These are phyloP conservation scores for Calyptomena viridis DNA, from an alignment of 2,113 vertebrate genomes.

Conservation along the genomic window DNA sequence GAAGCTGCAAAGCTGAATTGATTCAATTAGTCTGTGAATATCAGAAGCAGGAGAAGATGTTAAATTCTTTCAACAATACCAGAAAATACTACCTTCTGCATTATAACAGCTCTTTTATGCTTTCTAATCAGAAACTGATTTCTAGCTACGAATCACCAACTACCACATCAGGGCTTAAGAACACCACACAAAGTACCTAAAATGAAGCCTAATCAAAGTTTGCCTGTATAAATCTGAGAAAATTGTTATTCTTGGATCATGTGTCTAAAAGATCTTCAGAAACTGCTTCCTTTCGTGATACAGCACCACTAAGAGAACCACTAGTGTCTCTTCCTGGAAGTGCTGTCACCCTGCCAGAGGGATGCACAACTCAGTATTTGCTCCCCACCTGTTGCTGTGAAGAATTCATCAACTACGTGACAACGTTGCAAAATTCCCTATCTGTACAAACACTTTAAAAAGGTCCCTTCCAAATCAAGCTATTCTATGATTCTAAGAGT, in stretches of 20 bases:
- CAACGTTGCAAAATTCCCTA: neutral
- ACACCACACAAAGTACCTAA: neutral
- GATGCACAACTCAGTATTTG: neutral
- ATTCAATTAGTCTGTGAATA: neutral
- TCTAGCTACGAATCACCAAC: neutral
- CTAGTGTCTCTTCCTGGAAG: neutral
- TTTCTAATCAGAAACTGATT: neutral
- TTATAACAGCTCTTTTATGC: neutral
- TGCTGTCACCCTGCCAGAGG: neutral
- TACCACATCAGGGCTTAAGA: neutral
- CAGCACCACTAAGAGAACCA: neutral
- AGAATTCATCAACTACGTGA: neutral
- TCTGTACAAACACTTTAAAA: fast-evolving
- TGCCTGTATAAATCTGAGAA: neutral
- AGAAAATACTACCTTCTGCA: neutral
- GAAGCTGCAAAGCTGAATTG: neutral
- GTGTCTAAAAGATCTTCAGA: neutral
- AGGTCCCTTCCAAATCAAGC: neutral
- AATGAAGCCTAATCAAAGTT: neutral
- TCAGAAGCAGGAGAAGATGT: neutral
- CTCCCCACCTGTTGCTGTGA: neutral
- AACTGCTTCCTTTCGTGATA: neutral
- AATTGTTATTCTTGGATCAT: fast-evolving
- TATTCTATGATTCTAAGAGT: neutral
- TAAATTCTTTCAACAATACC: neutral